These are phyloP conservation scores for Parazoanthus darwini DNA, from an alignment of 92 coral and sea anemone genomes.

Conservation along the genomic window DNA sequence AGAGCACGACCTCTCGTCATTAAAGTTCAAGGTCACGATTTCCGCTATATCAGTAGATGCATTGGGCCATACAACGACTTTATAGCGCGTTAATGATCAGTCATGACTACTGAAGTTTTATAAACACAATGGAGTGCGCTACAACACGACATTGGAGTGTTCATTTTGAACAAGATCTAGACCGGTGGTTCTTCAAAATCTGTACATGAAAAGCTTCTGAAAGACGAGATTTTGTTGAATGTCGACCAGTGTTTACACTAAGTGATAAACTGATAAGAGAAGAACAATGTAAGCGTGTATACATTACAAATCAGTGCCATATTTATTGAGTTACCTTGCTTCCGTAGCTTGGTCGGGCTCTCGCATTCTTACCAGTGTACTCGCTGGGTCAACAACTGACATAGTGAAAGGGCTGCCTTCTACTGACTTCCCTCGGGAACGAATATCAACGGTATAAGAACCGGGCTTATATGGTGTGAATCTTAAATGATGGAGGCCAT, in stretches of 20 bases:
- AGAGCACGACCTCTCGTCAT: too few relatives aligned
- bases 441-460: conserved; percentile 66
- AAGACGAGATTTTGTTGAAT: neutral
- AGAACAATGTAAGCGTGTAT: neutral
- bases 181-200: too few relatives aligned
- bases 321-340: neutral
- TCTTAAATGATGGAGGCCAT: conserved; percentile 71
- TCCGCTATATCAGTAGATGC: too few relatives aligned
- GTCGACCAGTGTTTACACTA: neutral
- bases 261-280: neutral
- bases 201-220: too few relatives aligned
- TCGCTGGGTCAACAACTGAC: conserved; percentile 72
- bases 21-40: too few relatives aligned
- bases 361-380: conserved; percentile 69
- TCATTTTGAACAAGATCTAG: too few relatives aligned
- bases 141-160: too few relatives aligned
- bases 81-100: too few relatives aligned
- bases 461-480: conserved; percentile 72
- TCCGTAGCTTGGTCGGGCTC: conserved; percentile 57
- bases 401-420: conserved; percentile 77
- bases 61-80: too few relatives aligned
- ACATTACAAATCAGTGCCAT: too few relatives aligned
- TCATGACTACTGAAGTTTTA: too few relatives aligned
- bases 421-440: conserved; percentile 62
- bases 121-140: too few relatives aligned